Conservation (phyloP, 2,888 invertebrate species). For the Ischnura elegans region DNA sequence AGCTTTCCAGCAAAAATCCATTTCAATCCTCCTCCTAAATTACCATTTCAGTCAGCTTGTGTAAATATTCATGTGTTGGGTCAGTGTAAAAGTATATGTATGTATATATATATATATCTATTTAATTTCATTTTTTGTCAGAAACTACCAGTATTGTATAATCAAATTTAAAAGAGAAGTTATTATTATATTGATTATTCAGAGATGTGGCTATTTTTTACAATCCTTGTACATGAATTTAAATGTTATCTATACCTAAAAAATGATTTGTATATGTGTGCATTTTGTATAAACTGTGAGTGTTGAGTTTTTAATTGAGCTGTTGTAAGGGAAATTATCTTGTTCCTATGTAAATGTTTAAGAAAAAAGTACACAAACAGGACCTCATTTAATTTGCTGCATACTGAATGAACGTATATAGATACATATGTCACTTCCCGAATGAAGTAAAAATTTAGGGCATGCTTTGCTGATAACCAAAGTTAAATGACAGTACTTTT, state of each 20-base stretch:
- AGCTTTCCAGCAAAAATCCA: constrained; percentile 57
- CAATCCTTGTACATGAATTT: constrained; percentile 65
- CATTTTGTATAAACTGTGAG: constrained; percentile 62
- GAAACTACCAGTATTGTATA: constrained; percentile 67
- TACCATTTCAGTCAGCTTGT: constrained; percentile 56
- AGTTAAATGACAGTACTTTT: neutral
- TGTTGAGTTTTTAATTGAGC: constrained; percentile 62
- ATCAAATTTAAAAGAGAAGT: constrained; percentile 56
- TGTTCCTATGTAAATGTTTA: constrained; percentile 67
- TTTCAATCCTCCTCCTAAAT: constrained; percentile 58
- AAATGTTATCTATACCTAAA: constrained; percentile 63
- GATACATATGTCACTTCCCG: constrained; percentile 17
- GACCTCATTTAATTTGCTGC: constrained; percentile 64
- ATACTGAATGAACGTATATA: constrained; percentile 28
- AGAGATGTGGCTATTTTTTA: constrained; percentile 67
- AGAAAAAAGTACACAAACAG: constrained; percentile 65
- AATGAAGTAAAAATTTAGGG: neutral
- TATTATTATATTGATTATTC: constrained; percentile 67
- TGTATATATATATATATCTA: constrained; percentile 49
- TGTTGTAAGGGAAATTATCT: constrained; percentile 54
- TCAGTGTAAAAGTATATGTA: constrained; percentile 59
- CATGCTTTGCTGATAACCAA: constrained; percentile 41
- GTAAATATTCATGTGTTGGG: constrained; percentile 57
- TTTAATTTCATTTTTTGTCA: constrained; percentile 56
- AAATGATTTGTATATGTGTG: constrained; percentile 66